Evolutionary conservation across 2,797 vertebrate species (phyloP).

Genomic region (Ciconia nigra): DNA sequence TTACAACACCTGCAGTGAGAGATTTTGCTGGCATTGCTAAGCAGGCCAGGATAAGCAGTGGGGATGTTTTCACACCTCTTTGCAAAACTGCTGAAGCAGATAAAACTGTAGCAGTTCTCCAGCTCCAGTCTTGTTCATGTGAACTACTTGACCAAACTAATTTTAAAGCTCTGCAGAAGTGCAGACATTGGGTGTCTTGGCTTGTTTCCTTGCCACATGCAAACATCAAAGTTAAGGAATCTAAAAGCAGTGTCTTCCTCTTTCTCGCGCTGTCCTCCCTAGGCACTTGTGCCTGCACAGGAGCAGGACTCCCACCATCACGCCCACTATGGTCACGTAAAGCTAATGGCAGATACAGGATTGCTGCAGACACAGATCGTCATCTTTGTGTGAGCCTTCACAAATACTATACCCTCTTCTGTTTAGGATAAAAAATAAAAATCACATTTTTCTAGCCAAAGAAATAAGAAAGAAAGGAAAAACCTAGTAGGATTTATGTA

Average conservation of each 20-base stretch:
- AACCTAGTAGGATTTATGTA: neutral
- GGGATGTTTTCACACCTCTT: neutral
- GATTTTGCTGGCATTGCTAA: neutral
- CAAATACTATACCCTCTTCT: too few species aligned
- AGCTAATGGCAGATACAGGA: neutral
- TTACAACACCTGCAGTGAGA: neutral
- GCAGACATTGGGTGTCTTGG: too few species aligned
- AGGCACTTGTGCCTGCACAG: rapidly evolving
- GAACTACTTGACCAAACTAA: neutral
- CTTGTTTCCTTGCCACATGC: neutral
- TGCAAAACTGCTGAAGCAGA: neutral
- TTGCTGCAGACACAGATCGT: neutral
- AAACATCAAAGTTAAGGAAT: neutral
- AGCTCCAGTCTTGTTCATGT: neutral
- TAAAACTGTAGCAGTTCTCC: neutral
- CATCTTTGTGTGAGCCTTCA: neutral
- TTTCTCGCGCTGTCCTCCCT: neutral
- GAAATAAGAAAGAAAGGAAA: neutral
- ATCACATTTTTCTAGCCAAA: neutral
- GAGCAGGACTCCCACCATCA: neutral
- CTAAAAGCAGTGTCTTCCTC: neutral
- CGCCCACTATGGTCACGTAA: rapidly evolving
- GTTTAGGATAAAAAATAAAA: neutral
- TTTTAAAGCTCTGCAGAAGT: neutral
- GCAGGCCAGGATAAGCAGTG: neutral